Evolutionary conservation across 2,113 vertebrate species (phyloP).

Genomic region (Entelurus aequoreus): DNA sequence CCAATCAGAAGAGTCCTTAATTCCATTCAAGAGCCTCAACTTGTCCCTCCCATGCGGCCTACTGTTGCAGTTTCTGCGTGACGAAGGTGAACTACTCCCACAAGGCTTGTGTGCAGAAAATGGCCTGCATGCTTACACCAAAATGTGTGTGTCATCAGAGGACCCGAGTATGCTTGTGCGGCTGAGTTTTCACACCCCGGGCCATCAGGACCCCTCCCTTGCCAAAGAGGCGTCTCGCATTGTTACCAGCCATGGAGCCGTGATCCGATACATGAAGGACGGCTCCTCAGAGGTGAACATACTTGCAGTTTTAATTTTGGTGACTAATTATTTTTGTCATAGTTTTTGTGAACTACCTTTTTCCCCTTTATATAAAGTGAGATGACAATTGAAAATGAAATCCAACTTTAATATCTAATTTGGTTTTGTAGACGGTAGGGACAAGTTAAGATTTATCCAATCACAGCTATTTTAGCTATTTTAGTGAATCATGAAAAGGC

Average conservation of each 20-base stretch:
- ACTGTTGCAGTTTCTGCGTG: constrained; percentile 73
- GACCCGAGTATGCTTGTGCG: constrained; percentile 69
- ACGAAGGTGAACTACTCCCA: constrained; percentile 48
- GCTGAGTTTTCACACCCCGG: constrained; percentile 74
- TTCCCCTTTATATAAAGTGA: no score
- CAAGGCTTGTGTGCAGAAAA: background rate
- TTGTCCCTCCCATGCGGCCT: constrained; percentile 84
- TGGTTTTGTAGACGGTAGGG: no score
- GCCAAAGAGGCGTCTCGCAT: constrained; percentile 77
- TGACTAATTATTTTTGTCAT: no score
- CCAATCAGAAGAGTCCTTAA: constrained; percentile 12
- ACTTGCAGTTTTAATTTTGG: background rate
- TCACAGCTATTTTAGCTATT: no score
- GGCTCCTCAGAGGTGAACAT: constrained; percentile 80
- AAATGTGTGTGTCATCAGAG: constrained; percentile 22
- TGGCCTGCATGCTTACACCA: background rate
- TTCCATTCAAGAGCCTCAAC: constrained; percentile 70
- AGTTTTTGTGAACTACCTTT: no score
- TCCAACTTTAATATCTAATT: no score
- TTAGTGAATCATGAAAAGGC: no score
- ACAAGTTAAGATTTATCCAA: no score
- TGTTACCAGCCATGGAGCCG: constrained; percentile 80
- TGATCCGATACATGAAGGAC: constrained; percentile 81
- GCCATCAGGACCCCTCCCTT: constrained; percentile 42
- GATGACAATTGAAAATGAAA: no score